A percentile compares a stretch with the other conserved stretches of the same genome.
Evolutionary conservation across 2,888 invertebrate species (phyloP).

Genomic region (Dicranocentrus wangi): DNA sequence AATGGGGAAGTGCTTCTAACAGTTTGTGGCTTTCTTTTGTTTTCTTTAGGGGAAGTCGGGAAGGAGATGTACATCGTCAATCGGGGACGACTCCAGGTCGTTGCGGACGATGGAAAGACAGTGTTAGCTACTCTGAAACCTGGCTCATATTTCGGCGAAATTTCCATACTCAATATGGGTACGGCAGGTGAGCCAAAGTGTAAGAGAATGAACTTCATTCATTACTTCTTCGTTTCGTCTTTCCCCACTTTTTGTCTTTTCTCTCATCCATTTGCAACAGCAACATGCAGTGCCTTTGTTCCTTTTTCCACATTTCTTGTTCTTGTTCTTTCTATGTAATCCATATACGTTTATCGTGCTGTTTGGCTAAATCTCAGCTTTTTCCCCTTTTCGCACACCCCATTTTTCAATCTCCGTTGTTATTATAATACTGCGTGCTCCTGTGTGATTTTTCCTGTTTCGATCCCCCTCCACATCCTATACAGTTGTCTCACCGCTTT

Average conservation of each 20-base stretch:
- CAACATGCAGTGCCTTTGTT: constrained; percentile 13
- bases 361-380: constrained; percentile 44
- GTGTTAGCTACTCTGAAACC: constrained; percentile 97
- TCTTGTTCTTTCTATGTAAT: constrained; percentile 13
- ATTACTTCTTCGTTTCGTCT: background rate
- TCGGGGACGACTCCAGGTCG: constrained; percentile 94
- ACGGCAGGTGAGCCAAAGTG: constrained; percentile 85
- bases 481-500: too few relatives aligned
- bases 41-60: constrained; percentile 92
- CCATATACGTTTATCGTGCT: background rate
- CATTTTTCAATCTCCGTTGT: too few relatives aligned
- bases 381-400: constrained; percentile 13
- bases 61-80: constrained; percentile 99
- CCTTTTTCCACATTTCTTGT: constrained; percentile 3
- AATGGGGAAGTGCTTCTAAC: too few relatives aligned
- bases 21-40: too few relatives aligned
- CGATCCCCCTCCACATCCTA: too few relatives aligned
- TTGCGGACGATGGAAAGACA: constrained; percentile 94
- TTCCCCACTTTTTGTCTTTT: background rate
- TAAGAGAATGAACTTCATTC: constrained; percentile 55
- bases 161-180: constrained; percentile 99
- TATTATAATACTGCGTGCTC: too few relatives aligned
- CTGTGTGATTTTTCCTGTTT: too few relatives aligned
- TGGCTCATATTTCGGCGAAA: constrained; percentile 99
- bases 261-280: background rate